Base-by-base conservation (phyloP, 1,140 invertebrate species). In the Bombus vancouverensis region DNA sequence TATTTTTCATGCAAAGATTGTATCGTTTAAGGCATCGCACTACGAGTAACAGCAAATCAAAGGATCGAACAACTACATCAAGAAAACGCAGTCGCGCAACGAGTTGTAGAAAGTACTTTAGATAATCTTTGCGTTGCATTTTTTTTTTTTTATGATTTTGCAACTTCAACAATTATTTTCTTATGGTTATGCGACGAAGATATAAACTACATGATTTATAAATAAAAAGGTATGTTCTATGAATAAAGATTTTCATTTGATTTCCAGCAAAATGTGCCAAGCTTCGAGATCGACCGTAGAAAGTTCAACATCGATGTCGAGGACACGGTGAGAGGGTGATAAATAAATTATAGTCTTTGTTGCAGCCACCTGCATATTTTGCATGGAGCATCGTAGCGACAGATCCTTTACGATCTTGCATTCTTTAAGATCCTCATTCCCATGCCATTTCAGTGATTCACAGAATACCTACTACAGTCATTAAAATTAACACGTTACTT, bases 211-310 rank as follows among this genome's bases (percentile, higher is more conserved):
- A 8, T 12, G 34, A 71, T 71, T 13, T 71, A 12, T 70, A 70
- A 10, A 39, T 71, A 12, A 28, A n/a, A 42, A 71, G 4, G 4
- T 15, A 9, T 13, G 3, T 22, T 53, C 47, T 28, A 6, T 0
- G 28, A 62, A 62, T 4, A 4, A 44, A 32, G 42, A 73, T 39
- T 34, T 57, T 68, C 25, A 28, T 59, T 10, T 72, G 42, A 37
- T 15, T 87, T 85, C 10, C 74, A 89, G 88, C 59, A 82, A 90
- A 59, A 90, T 47, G 15, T 81, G 85, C 12, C 85, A 78, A 62
- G n/a, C 22, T 10, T 57, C 88, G 32, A 76, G 39, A 25, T 44
- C 34, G 9, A 71, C 44, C 18, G 42, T 59, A 37, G 62, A 81
- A 70, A 77, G 18, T 84, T 74, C 68, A 6, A 75, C 81, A 44